These are phyloP conservation scores for Lasioglossum leucozonium DNA, from an alignment of 2,888 invertebrate species.

Conservation along the genomic window DNA sequence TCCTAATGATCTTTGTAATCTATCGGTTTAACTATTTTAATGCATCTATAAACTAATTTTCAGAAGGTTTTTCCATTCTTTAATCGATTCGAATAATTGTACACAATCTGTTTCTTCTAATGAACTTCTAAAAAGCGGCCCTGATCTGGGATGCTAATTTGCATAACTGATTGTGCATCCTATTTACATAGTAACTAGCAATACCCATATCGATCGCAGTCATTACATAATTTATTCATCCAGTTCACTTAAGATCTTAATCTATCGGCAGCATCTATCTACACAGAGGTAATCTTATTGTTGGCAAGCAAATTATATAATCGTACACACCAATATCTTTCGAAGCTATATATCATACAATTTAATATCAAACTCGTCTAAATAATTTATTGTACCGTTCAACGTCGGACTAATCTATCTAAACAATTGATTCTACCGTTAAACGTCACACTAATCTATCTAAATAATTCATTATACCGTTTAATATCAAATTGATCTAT, in stretches of 20 bases:
- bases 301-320: neutral
- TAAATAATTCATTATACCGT: neutral
- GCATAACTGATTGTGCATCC: neutral
- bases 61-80: neutral
- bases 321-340: neutral
- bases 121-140: neutral
- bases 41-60: neutral
- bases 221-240: slow-evolving; percentile 4
- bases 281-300: neutral
- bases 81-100: neutral
- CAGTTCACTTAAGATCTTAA: neutral
- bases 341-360: neutral
- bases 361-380: neutral
- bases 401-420: neutral
- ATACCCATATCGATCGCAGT: neutral
- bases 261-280: neutral
- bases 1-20: too few relatives aligned
- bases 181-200: neutral
- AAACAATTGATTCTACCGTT: neutral
- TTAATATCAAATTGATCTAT: neutral
- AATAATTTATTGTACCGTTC: neutral
- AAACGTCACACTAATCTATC: neutral
- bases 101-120: neutral
- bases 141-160: neutral
- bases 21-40: neutral